Evolutionary conservation across 2,888 invertebrate species (phyloP).

Genomic region (Chrysolina americana): DNA sequence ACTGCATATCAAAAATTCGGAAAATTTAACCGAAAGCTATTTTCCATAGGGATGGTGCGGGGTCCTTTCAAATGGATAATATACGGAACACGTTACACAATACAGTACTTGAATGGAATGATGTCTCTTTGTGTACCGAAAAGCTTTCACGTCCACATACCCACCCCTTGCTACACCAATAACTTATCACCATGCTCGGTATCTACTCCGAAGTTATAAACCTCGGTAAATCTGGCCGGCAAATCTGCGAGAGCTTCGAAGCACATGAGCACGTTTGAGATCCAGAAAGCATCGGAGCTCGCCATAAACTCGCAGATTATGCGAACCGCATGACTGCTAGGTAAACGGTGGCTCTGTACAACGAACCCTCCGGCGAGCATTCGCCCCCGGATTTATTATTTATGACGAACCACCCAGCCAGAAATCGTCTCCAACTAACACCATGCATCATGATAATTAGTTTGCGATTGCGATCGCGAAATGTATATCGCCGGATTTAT

Average conservation of each 20-base stretch:
- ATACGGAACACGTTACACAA: too few species aligned
- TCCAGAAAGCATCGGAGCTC: conserved; percentile 66
- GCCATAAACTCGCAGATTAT: conserved; percentile 69
- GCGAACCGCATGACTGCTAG: conserved; percentile 69
- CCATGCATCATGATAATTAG: conserved; percentile 55
- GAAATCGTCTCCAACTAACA: conserved; percentile 55
- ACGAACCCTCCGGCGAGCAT: conserved; percentile 19
- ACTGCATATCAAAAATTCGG: too few species aligned
- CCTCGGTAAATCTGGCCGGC: conserved; percentile 66
- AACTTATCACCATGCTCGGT: conserved; percentile 22
- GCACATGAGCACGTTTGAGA: conserved; percentile 66
- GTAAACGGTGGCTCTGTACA: conserved; percentile 55
- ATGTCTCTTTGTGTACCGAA: background rate
- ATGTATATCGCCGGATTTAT: conserved; percentile 42
- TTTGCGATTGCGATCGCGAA: conserved; percentile 50
- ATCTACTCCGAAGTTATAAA: conserved; percentile 64
- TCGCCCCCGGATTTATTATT: conserved; percentile 51
- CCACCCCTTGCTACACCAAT: conserved; percentile 7
- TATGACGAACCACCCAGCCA: conserved; percentile 50
- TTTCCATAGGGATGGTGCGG: too few species aligned
- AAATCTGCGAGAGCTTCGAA: conserved; percentile 63
- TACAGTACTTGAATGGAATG: too few species aligned
- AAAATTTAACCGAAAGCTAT: too few species aligned
- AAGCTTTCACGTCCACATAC: conserved; percentile 1
- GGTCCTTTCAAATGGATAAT: too few species aligned